phyloP scores from a whole-genome alignment of 2,797 vertebrate species.

The Numenius phaeopus region DNA sequence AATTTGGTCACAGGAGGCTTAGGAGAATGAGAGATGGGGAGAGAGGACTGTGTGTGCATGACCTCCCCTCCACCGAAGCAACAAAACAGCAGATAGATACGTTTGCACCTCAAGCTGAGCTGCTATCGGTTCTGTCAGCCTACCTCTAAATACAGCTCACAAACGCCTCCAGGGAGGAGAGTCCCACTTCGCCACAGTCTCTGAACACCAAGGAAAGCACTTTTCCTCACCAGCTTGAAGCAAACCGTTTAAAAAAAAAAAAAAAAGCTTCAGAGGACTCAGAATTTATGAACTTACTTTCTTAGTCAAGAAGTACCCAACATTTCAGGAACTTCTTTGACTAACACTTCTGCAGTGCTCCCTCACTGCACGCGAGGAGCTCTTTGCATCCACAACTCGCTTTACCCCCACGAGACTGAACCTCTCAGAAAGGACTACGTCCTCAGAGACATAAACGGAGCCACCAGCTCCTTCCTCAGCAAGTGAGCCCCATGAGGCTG shows the following conservation, averaged over 20 bases:
- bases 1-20: not conserved
- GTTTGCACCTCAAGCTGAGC: not conserved
- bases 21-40: not conserved
- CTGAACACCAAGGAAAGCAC: not conserved
- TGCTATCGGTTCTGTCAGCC: not conserved
- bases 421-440: not conserved
- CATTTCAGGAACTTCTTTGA: not conserved
- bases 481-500: not conserved
- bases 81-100: not conserved
- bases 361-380: rapidly evolving
- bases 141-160: not conserved
- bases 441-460: not conserved
- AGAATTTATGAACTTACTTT: not conserved
- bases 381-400: not conserved
- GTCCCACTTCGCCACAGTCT: rapidly evolving
- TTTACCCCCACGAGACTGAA: not conserved
- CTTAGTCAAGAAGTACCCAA: not conserved
- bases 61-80: not conserved
- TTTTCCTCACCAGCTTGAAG: not conserved
- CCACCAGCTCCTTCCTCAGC: not conserved
- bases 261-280: not conserved
- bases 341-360: not conserved
- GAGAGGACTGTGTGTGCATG: not conserved
- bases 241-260: not conserved
- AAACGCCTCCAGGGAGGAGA: rapidly evolving